Base-by-base conservation (phyloP, 2,888 invertebrate species). In the Lapara coniferarum region DNA sequence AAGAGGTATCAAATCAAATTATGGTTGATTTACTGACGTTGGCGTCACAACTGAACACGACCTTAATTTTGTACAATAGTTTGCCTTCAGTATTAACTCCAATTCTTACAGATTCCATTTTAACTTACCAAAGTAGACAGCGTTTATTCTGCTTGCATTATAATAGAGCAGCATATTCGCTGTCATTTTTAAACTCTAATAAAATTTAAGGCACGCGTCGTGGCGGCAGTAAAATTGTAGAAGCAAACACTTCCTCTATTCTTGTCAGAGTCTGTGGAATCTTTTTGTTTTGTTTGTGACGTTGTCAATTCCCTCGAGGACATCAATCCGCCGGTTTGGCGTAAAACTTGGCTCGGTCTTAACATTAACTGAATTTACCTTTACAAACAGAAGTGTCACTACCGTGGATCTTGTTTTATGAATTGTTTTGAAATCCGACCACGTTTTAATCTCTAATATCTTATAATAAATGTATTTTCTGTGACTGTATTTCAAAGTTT, bases 261-360 rank as follows among this genome's bases (percentile, higher is more conserved):
- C 77, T 73, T 70, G 75, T 73, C 75, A 77, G 78, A 82, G 76
- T 75, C 75, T 80, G 77, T 78, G 77, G 79, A 78, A 79, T 82
- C 79, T 83, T 84, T 82, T 49, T 63, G 63, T 85, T 85, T 85
- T 81, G 79, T 83, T 83, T 81, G 78, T 74, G 78, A 83, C 82
- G 76, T 76, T 74, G 73, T 69, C 72, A 69, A 66, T 51, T 74
- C 75, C 79, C 79, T 75, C 58, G 74, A 72, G 83, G 79, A 77
- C 78, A 83, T 82, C 81, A 81, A 83, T 83, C 78, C 79, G 76
- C 77, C 76, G 75, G 75, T 76, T 78, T 75, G 73, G 69, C 75
- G 75, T 79, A 78, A 77, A 83, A 82, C 74, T 81, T 84, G 78
- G 77, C 80, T 76, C 75, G 73, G 76, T 75, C 72, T 79, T 76